phyloP scores from a whole-genome alignment of 2,797 vertebrate species.

The Tokudaia muenninki region DNA sequence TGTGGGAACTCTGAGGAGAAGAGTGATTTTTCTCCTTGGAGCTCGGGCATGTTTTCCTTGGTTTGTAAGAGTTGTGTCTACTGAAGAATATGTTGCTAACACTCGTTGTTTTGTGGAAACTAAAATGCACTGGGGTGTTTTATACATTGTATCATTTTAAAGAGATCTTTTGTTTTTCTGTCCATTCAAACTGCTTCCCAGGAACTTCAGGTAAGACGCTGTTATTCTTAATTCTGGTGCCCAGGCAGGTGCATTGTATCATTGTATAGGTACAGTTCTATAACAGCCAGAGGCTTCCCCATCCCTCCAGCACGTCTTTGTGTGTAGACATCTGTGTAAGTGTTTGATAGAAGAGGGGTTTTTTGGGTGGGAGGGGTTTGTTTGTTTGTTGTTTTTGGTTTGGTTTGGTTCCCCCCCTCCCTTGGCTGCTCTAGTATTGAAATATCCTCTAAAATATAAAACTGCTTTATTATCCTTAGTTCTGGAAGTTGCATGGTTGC shows the following conservation, averaged over 20 bases:
- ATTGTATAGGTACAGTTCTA: constrained; percentile 81
- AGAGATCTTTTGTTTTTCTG: constrained; percentile 91
- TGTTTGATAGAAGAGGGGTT: constrained; percentile 47
- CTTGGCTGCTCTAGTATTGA: constrained; percentile 71
- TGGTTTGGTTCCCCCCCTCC: constrained; percentile 48
- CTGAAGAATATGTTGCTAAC: constrained; percentile 69
- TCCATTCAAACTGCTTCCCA: constrained; percentile 92
- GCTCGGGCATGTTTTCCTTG: constrained; percentile 45
- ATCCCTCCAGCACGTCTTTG: constrained; percentile 66
- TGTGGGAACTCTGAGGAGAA: constrained; percentile 23
- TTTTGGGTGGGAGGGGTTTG: not conserved
- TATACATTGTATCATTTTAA: constrained; percentile 86
- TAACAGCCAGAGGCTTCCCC: constrained; percentile 83
- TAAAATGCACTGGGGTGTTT: constrained; percentile 81
- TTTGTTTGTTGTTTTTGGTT: not conserved
- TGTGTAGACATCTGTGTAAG: constrained; percentile 29
- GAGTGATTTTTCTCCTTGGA: constrained; percentile 51
- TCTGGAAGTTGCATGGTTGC: constrained; percentile 54
- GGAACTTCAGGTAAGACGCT: constrained; percentile 99
- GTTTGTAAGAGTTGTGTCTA: constrained; percentile 56
- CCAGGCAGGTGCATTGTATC: constrained; percentile 84
- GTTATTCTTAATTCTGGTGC: constrained; percentile 83
- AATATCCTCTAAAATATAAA: constrained; percentile 70
- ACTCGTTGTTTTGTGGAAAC: constrained; percentile 74
- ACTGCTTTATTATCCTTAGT: constrained; percentile 1